Percentiles rank a stretch among this genome's conserved stretches.
These are phyloP conservation scores for Byasa hedistus DNA, from an alignment of 2,888 invertebrate species.

Conservation along the genomic window DNA sequence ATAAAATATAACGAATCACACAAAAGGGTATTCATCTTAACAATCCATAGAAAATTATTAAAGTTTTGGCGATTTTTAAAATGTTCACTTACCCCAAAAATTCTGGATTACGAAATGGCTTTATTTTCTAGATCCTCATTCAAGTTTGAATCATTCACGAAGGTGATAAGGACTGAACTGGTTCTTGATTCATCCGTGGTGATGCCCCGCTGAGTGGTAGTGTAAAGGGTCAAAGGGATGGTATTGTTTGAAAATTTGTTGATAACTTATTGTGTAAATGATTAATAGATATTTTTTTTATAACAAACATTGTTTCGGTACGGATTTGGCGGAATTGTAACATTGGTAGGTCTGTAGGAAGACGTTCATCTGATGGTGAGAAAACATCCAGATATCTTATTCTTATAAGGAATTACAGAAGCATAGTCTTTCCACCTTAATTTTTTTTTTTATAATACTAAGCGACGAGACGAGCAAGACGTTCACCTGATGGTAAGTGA, in stretches of 20 bases:
- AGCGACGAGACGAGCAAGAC: no score
- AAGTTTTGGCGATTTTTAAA: constrained; percentile 13
- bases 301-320: constrained; percentile 21
- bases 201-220: constrained; percentile 49
- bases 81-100: background rate
- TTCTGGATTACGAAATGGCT: background rate
- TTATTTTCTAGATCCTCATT: background rate
- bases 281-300: constrained; percentile 18
- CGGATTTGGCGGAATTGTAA: no score
- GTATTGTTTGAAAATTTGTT: constrained; percentile 50
- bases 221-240: constrained; percentile 39
- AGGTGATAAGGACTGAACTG: background rate
- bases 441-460: no score
- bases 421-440: no score
- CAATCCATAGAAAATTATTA: background rate
- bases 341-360: no score
- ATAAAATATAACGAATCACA: constrained; percentile 4
- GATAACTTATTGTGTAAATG: constrained; percentile 46
- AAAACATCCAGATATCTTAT: no score
- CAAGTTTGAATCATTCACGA: constrained; percentile 10
- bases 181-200: background rate
- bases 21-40: background rate
- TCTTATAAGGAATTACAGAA: no score
- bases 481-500: no score
- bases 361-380: no score